Evolutionary conservation across 1,140 invertebrate species (phyloP).

Genomic region (Chymomyza costata): DNA sequence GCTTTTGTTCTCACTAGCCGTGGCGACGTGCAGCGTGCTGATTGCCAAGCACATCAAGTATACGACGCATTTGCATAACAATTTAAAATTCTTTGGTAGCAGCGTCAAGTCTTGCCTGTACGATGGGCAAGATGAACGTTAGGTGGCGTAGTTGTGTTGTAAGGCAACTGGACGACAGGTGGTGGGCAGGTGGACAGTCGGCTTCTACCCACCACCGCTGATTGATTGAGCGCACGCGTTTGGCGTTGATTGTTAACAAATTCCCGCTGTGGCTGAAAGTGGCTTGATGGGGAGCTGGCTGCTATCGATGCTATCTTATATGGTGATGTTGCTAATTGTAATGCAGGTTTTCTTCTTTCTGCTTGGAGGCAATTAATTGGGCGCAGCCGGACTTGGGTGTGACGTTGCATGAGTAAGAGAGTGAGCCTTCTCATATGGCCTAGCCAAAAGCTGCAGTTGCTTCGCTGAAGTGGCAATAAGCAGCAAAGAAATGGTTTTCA

Average conservation of each 20-base stretch:
- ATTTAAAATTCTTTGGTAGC: slow-evolving; percentile 64
- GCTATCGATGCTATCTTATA: too few species aligned
- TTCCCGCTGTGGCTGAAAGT: slow-evolving; percentile 44
- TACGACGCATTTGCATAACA: slow-evolving; percentile 57
- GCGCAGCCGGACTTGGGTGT: too few species aligned
- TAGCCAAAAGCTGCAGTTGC: too few species aligned
- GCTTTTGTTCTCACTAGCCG: slow-evolving; percentile 65
- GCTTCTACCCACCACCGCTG: slow-evolving; percentile 1
- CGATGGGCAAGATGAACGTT: neutral
- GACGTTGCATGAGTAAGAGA: too few species aligned
- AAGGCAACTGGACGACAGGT: too few species aligned
- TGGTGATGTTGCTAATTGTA: slow-evolving; percentile 11
- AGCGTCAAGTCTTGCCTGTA: slow-evolving; percentile 39
- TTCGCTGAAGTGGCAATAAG: too few species aligned
- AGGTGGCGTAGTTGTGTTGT: neutral
- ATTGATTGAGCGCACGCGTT: slow-evolving; percentile 58
- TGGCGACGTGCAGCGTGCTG: slow-evolving; percentile 16
- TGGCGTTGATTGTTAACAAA: slow-evolving; percentile 53
- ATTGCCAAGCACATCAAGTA: neutral
- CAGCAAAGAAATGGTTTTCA: too few species aligned
- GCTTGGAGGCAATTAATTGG: too few species aligned
- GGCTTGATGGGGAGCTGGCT: too few species aligned
- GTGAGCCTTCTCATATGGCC: too few species aligned
- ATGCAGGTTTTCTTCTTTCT: slow-evolving; percentile 12
- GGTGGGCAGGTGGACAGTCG: neutral